These are phyloP conservation scores for Kryptopterus vitreolus DNA, from an alignment of 2,797 vertebrate species.

Conservation along the genomic window DNA sequence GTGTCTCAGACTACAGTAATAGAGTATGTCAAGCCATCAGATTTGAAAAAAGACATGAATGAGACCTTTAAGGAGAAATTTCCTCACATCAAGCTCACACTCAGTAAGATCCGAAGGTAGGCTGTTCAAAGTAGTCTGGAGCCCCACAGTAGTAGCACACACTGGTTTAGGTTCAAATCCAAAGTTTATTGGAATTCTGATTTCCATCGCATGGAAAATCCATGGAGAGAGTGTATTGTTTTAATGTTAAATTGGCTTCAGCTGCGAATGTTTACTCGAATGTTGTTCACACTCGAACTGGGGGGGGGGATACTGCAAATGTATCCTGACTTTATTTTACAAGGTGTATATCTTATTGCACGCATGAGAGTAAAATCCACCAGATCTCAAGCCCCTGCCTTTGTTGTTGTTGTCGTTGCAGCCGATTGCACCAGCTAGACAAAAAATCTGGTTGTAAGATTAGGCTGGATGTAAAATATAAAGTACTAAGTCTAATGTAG, in stretches of 20 bases:
- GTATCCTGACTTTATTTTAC: too few species aligned
- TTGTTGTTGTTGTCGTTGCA: neutral
- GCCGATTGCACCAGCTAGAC: too few species aligned
- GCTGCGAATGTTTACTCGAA: neutral
- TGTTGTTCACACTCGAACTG: neutral
- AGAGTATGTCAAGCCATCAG: slow-evolving; percentile 94
- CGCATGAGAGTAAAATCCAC: neutral
- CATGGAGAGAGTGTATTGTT: neutral
- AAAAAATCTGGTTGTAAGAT: too few species aligned
- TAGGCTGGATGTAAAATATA: too few species aligned
- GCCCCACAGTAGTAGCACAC: neutral
- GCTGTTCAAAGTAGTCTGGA: neutral
- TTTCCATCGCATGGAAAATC: neutral
- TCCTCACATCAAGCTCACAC: slow-evolving; percentile 90
- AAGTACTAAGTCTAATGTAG: too few species aligned
- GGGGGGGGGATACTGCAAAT: too few species aligned
- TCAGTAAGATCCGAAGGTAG: slow-evolving; percentile 98
- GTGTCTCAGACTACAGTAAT: slow-evolving; percentile 89
- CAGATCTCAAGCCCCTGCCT: neutral
- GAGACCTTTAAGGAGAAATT: slow-evolving; percentile 96
- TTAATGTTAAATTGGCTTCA: neutral
- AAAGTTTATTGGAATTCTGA: neutral
- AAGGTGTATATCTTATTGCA: neutral
- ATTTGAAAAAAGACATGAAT: slow-evolving; percentile 99
- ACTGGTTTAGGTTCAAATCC: neutral